phyloP scores from a whole-genome alignment of 2,888 invertebrate species.

The Caprella mutica region DNA sequence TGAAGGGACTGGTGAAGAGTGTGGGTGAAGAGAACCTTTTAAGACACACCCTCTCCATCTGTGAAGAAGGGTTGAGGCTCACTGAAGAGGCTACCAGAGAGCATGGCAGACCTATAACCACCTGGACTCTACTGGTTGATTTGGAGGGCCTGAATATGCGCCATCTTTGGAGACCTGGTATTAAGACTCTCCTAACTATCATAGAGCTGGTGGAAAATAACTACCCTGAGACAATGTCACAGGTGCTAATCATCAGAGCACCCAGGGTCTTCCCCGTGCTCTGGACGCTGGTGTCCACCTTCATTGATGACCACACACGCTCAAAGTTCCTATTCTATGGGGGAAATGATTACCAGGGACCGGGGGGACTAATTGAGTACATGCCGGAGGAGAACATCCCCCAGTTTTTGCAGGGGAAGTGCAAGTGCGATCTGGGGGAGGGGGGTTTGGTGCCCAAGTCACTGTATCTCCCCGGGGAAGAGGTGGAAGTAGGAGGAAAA shows the following conservation, averaged over 20 bases:
- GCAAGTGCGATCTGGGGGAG: constrained; percentile 45
- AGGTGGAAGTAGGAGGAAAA: constrained; percentile 37
- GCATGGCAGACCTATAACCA: constrained; percentile 70
- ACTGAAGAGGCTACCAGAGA: constrained; percentile 73
- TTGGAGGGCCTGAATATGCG: constrained; percentile 89
- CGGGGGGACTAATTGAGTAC: constrained; percentile 71
- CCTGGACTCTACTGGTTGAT: constrained; percentile 83
- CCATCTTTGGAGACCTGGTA: constrained; percentile 87
- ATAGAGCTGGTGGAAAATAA: constrained; percentile 64
- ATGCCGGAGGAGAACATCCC: constrained; percentile 75
- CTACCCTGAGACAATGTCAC: constrained; percentile 82
- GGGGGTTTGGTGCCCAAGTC: constrained; percentile 82
- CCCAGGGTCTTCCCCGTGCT: constrained; percentile 88
- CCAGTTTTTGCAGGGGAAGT: constrained; percentile 81
- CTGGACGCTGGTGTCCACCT: constrained; percentile 89
- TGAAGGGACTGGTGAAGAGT: constrained; percentile 83
- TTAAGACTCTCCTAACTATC: constrained; percentile 44
- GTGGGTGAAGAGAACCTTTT: constrained; percentile 83
- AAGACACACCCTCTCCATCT: constrained; percentile 71
- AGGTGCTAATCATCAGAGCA: constrained; percentile 78
- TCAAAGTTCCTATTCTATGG: constrained; percentile 83
- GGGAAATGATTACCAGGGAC: constrained; percentile 69
- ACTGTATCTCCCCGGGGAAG: constrained; percentile 57
- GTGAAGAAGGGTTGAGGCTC: constrained; percentile 78
- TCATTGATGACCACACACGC: constrained; percentile 49